Evolutionary conservation across 2,113 vertebrate genomes (phyloP).

Genomic region (Nycticebus coucang): DNA sequence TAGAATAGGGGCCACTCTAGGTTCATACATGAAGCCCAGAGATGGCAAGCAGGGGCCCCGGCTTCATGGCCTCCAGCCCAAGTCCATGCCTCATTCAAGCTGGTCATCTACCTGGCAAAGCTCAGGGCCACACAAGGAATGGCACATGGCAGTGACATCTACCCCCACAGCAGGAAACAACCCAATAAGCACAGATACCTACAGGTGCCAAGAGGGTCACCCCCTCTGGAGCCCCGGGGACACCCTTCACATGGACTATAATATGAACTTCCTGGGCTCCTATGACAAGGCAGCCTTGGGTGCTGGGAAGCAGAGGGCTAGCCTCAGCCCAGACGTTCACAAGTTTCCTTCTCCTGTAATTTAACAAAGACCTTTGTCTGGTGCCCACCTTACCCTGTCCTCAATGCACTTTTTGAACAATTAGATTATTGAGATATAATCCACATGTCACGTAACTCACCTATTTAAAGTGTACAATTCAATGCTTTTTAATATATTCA

Average conservation of each 20-base stretch:
- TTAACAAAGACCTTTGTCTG: neutral
- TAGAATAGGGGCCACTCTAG: neutral
- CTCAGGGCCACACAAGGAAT: neutral
- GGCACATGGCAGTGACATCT: neutral
- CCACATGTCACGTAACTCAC: neutral
- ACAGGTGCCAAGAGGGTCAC: neutral
- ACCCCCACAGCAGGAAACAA: neutral
- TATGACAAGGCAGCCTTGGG: neutral
- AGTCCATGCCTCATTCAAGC: neutral
- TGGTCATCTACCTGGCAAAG: neutral
- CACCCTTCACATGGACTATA: neutral
- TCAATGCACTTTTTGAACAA: neutral
- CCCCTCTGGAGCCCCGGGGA: neutral
- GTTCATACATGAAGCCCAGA: neutral
- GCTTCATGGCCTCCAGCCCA: neutral
- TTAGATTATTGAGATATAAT: neutral
- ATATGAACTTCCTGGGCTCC: rapidly evolving
- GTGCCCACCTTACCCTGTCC: neutral
- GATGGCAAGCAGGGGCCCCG: neutral
- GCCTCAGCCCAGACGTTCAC: neutral
- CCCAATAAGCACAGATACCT: rapidly evolving
- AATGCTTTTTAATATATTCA: neutral
- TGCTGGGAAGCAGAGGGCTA: neutral
- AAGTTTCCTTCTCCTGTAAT: neutral
- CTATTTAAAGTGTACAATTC: neutral